These are phyloP conservation scores for Auanema sp. DNA, from an alignment of 2,888 invertebrate genomes.

Conservation along the genomic window DNA sequence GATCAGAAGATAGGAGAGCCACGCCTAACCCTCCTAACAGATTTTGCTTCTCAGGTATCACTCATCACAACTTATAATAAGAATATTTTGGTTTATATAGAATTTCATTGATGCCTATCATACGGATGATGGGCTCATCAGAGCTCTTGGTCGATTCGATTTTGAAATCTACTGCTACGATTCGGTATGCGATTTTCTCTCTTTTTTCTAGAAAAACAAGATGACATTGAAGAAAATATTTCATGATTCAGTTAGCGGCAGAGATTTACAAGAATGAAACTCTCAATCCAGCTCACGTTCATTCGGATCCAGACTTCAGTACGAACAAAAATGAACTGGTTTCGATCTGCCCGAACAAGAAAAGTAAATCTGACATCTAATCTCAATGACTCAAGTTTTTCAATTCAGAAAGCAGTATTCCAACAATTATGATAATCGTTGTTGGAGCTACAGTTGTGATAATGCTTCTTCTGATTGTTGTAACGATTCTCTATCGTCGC, in stretches of 20 bases:
- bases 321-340: conserved; percentile 5
- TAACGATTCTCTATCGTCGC: conserved; percentile 52
- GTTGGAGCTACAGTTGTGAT: conserved; percentile 49
- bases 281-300: conserved; percentile 11
- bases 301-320: conserved; percentile 15
- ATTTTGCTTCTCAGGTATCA: conserved; percentile 37
- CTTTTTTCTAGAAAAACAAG: conserved; percentile 6
- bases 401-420: conserved; percentile 12
- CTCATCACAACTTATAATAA: background rate
- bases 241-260: conserved; percentile 25
- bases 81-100: conserved; percentile 6
- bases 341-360: conserved; percentile 2
- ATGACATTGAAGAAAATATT: conserved; percentile 2
- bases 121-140: conserved; percentile 8
- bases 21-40: conserved; percentile 38
- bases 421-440: conserved; percentile 50
- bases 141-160: conserved; percentile 15
- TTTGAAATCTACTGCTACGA: conserved; percentile 22
- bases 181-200: conserved; percentile 8
- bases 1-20: conserved; percentile 14
- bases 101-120: conserved; percentile 21
- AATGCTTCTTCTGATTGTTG: conserved; percentile 49
- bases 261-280: conserved; percentile 26
- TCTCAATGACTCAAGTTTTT: background rate
- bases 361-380: background rate